Evolutionary conservation across 2,113 vertebrate species (phyloP), one percentile per base, ranked within the genome.

Genomic region (Vulpes lagopus): DNA sequence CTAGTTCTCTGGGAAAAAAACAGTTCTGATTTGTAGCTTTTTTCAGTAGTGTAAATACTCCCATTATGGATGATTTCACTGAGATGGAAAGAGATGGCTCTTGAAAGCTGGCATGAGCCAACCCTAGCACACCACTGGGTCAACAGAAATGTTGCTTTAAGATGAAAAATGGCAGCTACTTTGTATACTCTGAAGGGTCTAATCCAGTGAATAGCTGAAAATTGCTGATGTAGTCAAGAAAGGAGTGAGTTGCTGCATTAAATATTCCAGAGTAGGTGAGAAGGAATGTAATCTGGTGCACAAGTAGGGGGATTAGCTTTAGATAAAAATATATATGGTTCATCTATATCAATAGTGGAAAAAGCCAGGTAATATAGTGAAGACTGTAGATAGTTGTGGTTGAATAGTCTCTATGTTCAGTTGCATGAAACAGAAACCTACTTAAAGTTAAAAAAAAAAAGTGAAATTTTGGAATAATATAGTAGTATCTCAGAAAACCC

Each of bases 131-230:
- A 38, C 30, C 20, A 12, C 49, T 60, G 23, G 20, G 15, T 51
- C 69, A 67, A 32, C 8, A 78, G 65, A 91, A 65, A 11, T 59
- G 88, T 69, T 76, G 25, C 53, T 91, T 98, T 85, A 84, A 84
- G 23, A 55, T 65, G 53, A 81, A 17, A 91, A 51, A 89, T 65
- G 60, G 65, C 14, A 83, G 15, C 3, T 89, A 49, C 9, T 82
- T 78, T 95, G 25, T 76, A 27, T 80, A 67, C 74, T 35, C n/a
- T 65, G 19, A 89, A 87, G 30, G 69, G 55, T 51, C 23, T 35
- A 76, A 83, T 84, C 38, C 51, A 80, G 0, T 25, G 74, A 38
- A 78, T 4, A 69, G 67, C 23, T 90, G 83, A 87, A 95, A 74
- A 43, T n/a, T 83, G 43, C 64, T 79, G 53, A 51, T 43, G 25